phyloP scores from a whole-genome alignment of 2,797 vertebrate species.

The Falco biarmicus region DNA sequence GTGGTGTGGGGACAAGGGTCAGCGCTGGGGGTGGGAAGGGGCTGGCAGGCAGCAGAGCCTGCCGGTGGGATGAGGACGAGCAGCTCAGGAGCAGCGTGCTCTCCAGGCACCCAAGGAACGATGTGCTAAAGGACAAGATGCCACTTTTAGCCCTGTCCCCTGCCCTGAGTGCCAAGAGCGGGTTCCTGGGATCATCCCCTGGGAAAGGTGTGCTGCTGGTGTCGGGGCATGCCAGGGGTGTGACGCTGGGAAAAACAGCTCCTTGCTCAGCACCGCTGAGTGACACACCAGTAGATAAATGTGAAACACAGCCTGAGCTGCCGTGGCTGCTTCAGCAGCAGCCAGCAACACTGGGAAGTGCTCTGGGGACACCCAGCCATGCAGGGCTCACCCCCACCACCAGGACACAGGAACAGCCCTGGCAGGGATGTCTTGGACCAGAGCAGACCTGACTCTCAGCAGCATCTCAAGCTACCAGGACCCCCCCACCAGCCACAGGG shows the following conservation, averaged over 20 bases:
- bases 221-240: background rate
- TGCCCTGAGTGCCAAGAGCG: fast-evolving
- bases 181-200: too few relatives aligned
- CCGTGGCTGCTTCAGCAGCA: background rate
- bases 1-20: fast-evolving
- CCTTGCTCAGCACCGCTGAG: background rate
- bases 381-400: background rate
- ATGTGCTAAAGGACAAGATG: background rate
- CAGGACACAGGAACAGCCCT: background rate
- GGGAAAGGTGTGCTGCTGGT: background rate
- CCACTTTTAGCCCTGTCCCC: fast-evolving
- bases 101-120: background rate
- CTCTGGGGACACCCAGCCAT: background rate
- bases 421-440: background rate
- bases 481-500: background rate
- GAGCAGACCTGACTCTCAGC: fast-evolving
- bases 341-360: background rate
- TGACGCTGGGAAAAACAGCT: background rate
- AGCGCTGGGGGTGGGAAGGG: fast-evolving
- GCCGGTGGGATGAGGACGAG: fast-evolving
- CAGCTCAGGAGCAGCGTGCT: background rate
- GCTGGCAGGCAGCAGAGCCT: background rate
- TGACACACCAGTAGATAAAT: background rate
- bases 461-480: fast-evolving
- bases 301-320: background rate